Base-by-base conservation (phyloP, 2,797 vertebrate species). In the Holocentrus rufus region DNA sequence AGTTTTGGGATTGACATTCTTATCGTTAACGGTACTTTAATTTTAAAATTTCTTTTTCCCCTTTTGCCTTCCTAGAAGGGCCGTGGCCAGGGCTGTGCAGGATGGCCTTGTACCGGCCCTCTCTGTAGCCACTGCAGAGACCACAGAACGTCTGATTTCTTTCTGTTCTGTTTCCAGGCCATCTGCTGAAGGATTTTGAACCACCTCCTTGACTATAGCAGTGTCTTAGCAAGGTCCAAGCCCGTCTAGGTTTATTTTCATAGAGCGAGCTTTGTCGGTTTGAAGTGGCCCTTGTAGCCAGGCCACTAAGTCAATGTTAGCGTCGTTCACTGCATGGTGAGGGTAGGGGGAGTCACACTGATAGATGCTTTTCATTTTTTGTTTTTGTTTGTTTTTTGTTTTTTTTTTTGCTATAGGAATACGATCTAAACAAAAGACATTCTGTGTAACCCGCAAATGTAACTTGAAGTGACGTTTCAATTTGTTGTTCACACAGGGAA, bases 11-110 rank as follows among this genome's bases (percentile, higher is more conserved):
- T 93, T 91, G 92, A 93, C 91, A 91, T 86, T 65, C 57, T 89
- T 84, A 82, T 94, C 93, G 93, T 81, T 89, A 83, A 89, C 89
- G 95, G 94, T 95, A 95, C 95, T 94, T 93, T 93, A 81, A 85
- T 89, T 89, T 88, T 85, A 83, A 53, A 25, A 25, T 46, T 64
- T 81, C 72, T 59, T 63, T 79, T 22, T 56, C 66, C 42, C 44
- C 79, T 84, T 81, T 76, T 72, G 83, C 77, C 83, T 88, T 86
- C 73, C 27, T 60, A 49, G 1, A 70, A 79, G 74, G 83, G 78
- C 86, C 80, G 74, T 83, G 76, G 62, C 83, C 73, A 17, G 69
- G 74, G 75, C 76, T 50, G 78, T 67, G 66, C 72, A 70, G 73
- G 23, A 34, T 18, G 59, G 75, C 63, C 79, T 69, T 44, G 18